These are phyloP conservation scores for Heliconius hortense DNA, from an alignment of 2,888 invertebrate species.

Conservation along the genomic window DNA sequence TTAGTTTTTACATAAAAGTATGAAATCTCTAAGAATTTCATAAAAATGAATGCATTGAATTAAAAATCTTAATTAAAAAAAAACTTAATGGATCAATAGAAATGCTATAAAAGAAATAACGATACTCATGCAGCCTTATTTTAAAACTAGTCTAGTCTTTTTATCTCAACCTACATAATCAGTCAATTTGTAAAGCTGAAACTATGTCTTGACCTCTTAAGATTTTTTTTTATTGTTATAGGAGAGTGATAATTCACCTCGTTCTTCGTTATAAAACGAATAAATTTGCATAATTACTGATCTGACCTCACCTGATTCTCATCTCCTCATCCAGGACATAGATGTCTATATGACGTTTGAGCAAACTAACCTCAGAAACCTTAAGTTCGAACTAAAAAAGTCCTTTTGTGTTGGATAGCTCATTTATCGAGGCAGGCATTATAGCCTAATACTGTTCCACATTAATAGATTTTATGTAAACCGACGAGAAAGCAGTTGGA, in stretches of 20 bases:
- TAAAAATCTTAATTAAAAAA: background rate
- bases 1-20: no score
- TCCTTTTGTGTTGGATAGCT: no score
- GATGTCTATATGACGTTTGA: no score
- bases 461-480: no score
- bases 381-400: no score
- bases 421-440: no score
- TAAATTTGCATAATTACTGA: conserved; percentile 41
- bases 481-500: no score
- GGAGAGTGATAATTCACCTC: background rate
- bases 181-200: conserved; percentile 6
- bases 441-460: no score
- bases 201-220: conserved; percentile 1
- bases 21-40: background rate
- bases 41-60: background rate
- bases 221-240: background rate
- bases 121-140: conserved; percentile 2
- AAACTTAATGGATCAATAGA: background rate
- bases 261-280: conserved; percentile 3
- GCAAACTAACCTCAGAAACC: no score
- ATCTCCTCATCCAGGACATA: no score
- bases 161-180: conserved; percentile 22
- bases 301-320: conserved; percentile 35
- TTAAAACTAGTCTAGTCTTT: background rate
- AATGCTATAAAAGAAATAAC: background rate